Percentiles rank a stretch among this genome's conserved stretches.
Evolutionary conservation across 2,113 vertebrate species (phyloP).

Genomic region (Syrrhaptes paradoxus): DNA sequence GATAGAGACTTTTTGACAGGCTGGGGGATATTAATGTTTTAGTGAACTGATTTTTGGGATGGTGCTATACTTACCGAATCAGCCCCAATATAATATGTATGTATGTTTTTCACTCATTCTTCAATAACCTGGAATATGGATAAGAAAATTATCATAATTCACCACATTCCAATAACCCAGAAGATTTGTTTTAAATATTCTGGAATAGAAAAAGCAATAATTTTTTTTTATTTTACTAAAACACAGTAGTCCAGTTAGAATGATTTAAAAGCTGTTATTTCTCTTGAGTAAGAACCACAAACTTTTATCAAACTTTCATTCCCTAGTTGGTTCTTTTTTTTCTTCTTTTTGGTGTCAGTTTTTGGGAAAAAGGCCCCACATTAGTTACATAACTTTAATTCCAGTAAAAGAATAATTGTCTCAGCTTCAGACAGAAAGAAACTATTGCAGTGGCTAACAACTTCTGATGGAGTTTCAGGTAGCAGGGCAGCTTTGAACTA

Average conservation of each 20-base stretch:
- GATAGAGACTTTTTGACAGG: background rate
- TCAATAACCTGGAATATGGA: background rate
- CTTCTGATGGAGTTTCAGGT: background rate
- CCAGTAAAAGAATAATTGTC: background rate
- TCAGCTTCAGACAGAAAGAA: background rate
- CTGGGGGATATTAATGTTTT: background rate
- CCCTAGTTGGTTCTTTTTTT: background rate
- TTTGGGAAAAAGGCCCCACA: background rate
- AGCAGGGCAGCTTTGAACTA: background rate
- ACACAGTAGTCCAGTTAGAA: background rate
- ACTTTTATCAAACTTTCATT: background rate
- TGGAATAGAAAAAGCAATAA: background rate
- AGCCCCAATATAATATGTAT: background rate
- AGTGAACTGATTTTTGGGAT: background rate
- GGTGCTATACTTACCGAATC: background rate
- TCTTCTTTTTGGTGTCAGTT: background rate
- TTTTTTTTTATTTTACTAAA: background rate
- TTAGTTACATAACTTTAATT: background rate
- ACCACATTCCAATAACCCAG: background rate
- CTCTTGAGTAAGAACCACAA: background rate
- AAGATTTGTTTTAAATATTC: background rate
- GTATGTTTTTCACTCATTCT: background rate
- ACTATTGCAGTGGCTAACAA: background rate
- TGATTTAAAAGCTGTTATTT: background rate
- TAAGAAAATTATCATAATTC: background rate